These are phyloP conservation scores for Dioctria linearis DNA, from an alignment of 2,888 invertebrate genomes.

Conservation along the genomic window DNA sequence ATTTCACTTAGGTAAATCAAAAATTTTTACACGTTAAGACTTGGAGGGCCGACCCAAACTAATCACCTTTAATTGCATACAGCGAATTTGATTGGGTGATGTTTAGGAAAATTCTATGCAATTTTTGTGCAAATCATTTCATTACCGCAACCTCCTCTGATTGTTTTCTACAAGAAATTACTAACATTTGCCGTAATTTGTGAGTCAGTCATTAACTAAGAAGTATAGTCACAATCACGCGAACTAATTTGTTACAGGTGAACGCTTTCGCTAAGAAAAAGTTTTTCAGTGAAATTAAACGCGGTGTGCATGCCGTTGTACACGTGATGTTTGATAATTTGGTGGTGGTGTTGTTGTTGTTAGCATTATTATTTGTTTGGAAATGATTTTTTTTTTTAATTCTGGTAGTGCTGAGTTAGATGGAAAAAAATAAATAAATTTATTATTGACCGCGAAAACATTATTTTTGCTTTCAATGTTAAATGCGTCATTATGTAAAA, in stretches of 20 bases:
- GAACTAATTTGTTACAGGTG: slow-evolving; percentile 34
- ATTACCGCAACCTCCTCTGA: background rate
- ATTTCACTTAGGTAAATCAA: background rate
- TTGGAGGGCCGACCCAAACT: background rate
- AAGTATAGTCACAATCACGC: background rate
- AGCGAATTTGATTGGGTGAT: no score
- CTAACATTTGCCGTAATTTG: no score
- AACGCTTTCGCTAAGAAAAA: slow-evolving; percentile 39
- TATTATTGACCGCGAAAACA: no score
- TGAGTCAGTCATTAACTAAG: no score
- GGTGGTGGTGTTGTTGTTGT: background rate
- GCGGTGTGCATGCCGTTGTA: background rate
- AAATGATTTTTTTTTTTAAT: no score
- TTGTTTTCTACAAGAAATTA: no score
- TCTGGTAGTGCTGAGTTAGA: no score
- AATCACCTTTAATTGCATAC: slow-evolving; percentile 12
- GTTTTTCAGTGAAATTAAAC: slow-evolving; percentile 42
- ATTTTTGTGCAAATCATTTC: slow-evolving; percentile 6
- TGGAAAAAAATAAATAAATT: no score
- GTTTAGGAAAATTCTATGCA: no score
- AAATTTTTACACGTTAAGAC: background rate
- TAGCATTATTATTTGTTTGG: no score
- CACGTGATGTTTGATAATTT: background rate
- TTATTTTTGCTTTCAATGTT: no score
- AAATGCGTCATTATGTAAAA: no score